Conservation (phyloP, 2,113 vertebrate species). For the Mormyrus lacerda region DNA sequence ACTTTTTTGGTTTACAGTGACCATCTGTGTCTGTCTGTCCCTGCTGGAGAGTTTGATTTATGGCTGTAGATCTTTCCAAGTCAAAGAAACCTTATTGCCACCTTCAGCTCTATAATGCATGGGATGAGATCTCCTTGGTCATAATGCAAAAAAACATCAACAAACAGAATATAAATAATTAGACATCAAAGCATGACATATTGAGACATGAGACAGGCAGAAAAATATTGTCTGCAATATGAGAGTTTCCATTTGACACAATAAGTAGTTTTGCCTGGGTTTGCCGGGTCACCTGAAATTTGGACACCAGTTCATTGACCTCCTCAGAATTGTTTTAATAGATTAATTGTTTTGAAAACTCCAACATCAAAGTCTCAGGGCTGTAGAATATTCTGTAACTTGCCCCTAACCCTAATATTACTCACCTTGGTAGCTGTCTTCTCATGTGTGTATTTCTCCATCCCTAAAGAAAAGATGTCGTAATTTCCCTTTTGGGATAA, state of each 20-base stretch:
- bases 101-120: background rate
- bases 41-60: background rate
- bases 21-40: background rate
- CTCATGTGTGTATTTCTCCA: background rate
- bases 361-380: background rate
- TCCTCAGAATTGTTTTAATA: background rate
- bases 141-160: background rate
- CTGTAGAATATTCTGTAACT: background rate
- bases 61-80: background rate
- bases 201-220: background rate
- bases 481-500: background rate
- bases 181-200: background rate
- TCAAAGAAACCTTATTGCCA: background rate
- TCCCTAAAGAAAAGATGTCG: background rate
- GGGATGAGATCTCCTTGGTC: background rate
- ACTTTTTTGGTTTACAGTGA: background rate
- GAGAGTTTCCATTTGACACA: background rate
- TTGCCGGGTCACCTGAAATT: background rate
- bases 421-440: background rate
- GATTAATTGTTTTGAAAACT: background rate
- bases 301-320: background rate
- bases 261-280: background rate
- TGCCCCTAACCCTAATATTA: background rate
- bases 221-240: background rate
- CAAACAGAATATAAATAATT: background rate